Percentiles rank a stretch among this genome's conserved stretches.
These are phyloP conservation scores for Sebastes kiyomatsui DNA, from an alignment of 2,797 vertebrate genomes.

Conservation along the genomic window DNA sequence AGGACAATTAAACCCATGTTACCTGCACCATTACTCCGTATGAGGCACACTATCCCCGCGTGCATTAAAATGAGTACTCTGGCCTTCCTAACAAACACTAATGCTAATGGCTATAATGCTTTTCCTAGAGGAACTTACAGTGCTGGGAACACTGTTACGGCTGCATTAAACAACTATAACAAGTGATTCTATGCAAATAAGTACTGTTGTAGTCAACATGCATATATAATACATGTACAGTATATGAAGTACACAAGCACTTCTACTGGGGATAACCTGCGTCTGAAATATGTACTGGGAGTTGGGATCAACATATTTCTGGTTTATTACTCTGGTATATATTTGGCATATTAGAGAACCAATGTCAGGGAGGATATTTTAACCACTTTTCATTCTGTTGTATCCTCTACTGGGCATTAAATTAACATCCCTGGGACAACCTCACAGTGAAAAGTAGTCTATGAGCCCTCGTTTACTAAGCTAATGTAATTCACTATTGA, in stretches of 20 bases:
- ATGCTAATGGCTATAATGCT: neutral
- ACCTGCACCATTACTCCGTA: neutral
- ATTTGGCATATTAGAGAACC: neutral
- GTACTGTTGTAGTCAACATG: neutral
- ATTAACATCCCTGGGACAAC: neutral
- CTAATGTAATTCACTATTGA: neutral
- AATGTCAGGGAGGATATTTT: neutral
- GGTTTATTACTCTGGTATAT: neutral
- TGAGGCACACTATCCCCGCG: neutral
- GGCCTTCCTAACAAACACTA: neutral
- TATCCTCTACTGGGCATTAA: neutral
- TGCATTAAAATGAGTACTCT: neutral
- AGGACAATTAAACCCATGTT: conserved; percentile 23
- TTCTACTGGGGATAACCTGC: neutral
- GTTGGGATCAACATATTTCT: neutral
- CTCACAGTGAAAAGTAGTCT: neutral
- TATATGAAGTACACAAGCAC: neutral
- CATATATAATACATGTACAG: neutral
- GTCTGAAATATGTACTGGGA: neutral
- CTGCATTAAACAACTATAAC: neutral
- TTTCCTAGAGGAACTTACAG: neutral
- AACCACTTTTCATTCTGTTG: neutral
- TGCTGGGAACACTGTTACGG: neutral
- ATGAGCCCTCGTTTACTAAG: neutral
- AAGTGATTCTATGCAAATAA: neutral